phyloP scores from a whole-genome alignment of 2,888 invertebrate species.

The Epirrhoe tristata region DNA sequence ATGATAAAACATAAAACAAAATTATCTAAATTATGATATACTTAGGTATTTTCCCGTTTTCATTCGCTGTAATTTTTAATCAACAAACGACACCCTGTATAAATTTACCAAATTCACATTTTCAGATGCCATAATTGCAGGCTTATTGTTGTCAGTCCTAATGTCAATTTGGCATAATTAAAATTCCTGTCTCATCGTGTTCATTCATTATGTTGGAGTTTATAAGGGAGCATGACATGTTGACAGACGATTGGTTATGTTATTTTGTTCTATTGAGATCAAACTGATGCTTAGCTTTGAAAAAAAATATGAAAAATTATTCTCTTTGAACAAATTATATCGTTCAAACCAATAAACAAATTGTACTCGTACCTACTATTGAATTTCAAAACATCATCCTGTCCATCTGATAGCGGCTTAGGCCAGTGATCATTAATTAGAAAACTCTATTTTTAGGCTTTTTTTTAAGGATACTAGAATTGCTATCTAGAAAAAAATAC shows the following conservation, averaged over 20 bases:
- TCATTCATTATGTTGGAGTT: slow-evolving; percentile 68
- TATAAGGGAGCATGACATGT: slow-evolving; percentile 1
- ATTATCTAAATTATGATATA: neutral
- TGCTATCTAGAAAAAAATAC: no score
- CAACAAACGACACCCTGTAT: slow-evolving; percentile 1
- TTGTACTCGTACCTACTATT: no score
- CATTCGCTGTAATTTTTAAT: neutral
- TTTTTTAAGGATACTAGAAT: no score
- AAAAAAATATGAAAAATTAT: no score
- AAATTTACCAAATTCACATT: slow-evolving; percentile 20
- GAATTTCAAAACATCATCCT: no score
- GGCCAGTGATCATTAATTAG: no score
- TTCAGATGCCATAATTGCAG: slow-evolving; percentile 25
- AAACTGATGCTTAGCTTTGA: neutral
- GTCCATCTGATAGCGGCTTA: no score
- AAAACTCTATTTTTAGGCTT: no score
- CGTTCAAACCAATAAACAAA: no score
- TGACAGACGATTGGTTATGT: neutral
- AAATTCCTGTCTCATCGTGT: slow-evolving; percentile 63
- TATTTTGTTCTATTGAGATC: neutral
- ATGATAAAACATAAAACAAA: neutral
- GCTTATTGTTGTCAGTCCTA: slow-evolving; percentile 34
- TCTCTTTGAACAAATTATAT: no score
- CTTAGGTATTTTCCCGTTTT: neutral
- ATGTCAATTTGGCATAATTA: slow-evolving; percentile 66